Evolutionary conservation across 2,797 vertebrate species (phyloP), one percentile per base, ranked within the genome.

Genomic region (Lacerta viridis): DNA sequence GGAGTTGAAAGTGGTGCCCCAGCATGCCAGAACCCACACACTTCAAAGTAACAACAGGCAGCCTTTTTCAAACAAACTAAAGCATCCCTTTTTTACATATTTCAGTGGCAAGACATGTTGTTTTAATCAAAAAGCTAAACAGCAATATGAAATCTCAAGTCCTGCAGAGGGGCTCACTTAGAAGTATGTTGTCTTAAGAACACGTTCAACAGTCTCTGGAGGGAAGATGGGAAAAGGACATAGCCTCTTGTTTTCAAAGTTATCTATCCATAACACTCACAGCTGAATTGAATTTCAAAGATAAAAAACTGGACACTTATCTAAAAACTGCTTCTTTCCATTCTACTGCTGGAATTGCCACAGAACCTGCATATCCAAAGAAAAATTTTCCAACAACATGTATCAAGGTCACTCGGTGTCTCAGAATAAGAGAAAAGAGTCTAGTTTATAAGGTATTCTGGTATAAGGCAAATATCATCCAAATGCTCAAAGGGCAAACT

Each of bases 51-150:
- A 64, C 43, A 3, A n/a, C 64, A 36, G 83, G 92, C 88, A 69
- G 90, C 89, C 88, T 76, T 76, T 87, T 93, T 91, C 92, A 81
- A 46, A 43, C 50, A 75, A 92, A 85, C 92, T 90, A 93, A 93
- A 88, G 90, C 88, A 90, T 86, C 89, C 90, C 90, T 90, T 89
- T 43, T 90, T 69, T 1, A 90, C 75, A 80, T 86, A 90, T 91
- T 94, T 92, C 85, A 90, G 89, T 83, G 84, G 27, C 90, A 88
- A 82, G 86, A 88, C 91, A 80, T 87, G 91, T 91, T 84, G 88
- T 74, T 93, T 93, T 64, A 64, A 64, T 89, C 94, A 23, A 87
- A 93, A 95, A 94, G 91, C 94, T 87, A 94, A 92, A 94, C 87
- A 92, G 89, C 87, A 86, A 80, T 94, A 90, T 89, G 93, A 85